Evolutionary conservation across 2,888 invertebrate genomes (phyloP), one percentile per base, ranked within the genome.

Genomic region (Drosophila yooni): DNA sequence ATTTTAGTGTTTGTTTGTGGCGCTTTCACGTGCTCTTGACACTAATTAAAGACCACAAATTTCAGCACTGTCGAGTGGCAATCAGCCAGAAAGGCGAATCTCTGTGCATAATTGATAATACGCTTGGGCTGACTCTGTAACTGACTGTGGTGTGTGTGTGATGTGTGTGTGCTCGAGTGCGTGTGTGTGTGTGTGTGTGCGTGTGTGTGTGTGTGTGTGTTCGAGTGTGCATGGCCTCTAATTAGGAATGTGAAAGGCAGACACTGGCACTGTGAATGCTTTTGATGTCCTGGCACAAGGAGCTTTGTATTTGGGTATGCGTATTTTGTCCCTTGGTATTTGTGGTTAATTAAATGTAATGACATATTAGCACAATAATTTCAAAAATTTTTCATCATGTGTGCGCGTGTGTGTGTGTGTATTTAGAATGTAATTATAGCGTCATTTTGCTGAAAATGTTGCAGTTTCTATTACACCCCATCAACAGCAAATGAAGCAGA

Each of bases 341-440:
- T 88, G 89, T 72, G 89, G 89, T 90, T 88, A 88, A 90, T 88
- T 88, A 90, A 89, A 86, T 89, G 87, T 73, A 71, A 76, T 77
- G 77, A 76, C 82, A 90, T 74, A 82, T 86, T 74, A 77, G 74
- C 72, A 59, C 52, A 76, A 81, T 79, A 71, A 85, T 81, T 75
- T 73, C 53, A 66, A 71, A 68, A 72, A 78, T 74, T 83, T 59
- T 54, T 13, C 21, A 33, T 3, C 29, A 15, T 54, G 2, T 70
- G 3, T 56, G 10, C 50, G 8, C 29, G 33, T 57, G 2, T 54
- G 34, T 34, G 48, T 21, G 52, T 34, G 48, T 21, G 52, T 63
- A n/a, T 33, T 3, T 53, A 43, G 38, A 38, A 34, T 54, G 43
- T 51, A 65, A 75, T 64, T 70, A 60, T 52, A 76, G 31, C 33